phyloP scores from a whole-genome alignment of 2,113 vertebrate species.

The Myiagra hebetior region DNA sequence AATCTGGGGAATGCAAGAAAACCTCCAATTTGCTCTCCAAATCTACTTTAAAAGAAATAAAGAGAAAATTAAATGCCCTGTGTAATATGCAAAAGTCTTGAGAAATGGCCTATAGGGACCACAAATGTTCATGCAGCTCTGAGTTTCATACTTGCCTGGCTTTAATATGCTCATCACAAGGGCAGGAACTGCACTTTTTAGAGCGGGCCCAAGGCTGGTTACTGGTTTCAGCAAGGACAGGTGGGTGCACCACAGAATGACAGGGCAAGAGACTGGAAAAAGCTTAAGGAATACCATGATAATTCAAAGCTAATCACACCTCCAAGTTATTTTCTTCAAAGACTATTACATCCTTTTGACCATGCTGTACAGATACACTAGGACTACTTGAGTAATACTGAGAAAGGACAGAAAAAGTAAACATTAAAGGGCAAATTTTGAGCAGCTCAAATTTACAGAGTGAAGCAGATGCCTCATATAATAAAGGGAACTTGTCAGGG shows the following conservation, averaged over 20 bases:
- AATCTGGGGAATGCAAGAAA: not conserved
- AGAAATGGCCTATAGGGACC: not conserved
- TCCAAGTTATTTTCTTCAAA: not conserved
- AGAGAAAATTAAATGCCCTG: not conserved
- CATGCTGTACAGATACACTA: not conserved
- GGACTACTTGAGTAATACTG: not conserved
- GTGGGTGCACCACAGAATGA: not conserved
- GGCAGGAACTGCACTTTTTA: not conserved
- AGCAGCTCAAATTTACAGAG: not conserved
- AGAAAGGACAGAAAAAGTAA: not conserved
- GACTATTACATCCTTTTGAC: not conserved
- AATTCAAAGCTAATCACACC: not conserved
- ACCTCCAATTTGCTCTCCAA: not conserved
- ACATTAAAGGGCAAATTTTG: not conserved
- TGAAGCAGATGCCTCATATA: not conserved
- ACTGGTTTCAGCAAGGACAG: not conserved
- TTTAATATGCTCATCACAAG: not conserved
- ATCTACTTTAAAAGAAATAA: not conserved
- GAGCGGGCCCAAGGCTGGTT: not conserved
- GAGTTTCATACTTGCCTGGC: not conserved
- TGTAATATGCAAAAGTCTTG: not conserved
- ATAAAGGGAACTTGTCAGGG: not conserved
- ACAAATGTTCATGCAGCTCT: not conserved
- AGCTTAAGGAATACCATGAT: rapidly evolving
- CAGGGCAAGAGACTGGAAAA: rapidly evolving